Evolutionary conservation across 2,888 invertebrate genomes (phyloP).

Genomic region (Drosophila fungiperda): DNA sequence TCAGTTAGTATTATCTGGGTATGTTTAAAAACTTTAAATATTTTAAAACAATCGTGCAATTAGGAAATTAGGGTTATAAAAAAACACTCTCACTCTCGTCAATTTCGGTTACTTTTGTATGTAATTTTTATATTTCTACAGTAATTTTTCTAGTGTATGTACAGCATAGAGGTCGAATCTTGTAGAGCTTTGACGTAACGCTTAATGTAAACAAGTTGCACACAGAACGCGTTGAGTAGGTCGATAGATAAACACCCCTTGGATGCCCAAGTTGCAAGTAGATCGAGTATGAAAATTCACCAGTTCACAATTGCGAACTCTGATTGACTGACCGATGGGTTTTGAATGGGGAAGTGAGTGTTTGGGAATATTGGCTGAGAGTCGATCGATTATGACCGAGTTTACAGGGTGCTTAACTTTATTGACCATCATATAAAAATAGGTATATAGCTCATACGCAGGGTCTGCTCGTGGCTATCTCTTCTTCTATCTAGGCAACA

Average conservation of each 20-base stretch:
- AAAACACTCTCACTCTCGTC: not conserved
- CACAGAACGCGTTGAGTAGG: conserved; percentile 51
- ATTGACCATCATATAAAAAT: conserved; percentile 45
- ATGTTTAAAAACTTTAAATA: not conserved
- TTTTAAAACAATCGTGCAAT: not conserved
- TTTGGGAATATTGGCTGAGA: conserved; percentile 2
- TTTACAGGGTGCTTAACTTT: conserved; percentile 61
- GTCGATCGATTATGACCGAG: conserved; percentile 53
- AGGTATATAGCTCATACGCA: conserved; percentile 66
- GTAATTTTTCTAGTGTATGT: not conserved
- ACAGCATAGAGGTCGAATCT: conserved; percentile 33
- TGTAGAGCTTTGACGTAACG: conserved; percentile 54
- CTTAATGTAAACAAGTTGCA: conserved; percentile 64
- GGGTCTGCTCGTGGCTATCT: conserved; percentile 63
- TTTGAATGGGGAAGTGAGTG: conserved; percentile 10
- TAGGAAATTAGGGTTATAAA: not conserved
- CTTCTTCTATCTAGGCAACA: conserved; percentile 71
- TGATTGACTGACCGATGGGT: conserved; percentile 24
- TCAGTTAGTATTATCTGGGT: not conserved
- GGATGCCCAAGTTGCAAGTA: conserved; percentile 7
- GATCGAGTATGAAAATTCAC: conserved; percentile 12
- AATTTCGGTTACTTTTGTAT: not conserved
- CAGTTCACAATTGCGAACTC: conserved; percentile 34
- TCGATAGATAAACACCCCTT: conserved; percentile 64
- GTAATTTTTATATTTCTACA: not conserved